Evolutionary conservation across 2,888 invertebrate genomes (phyloP).

Genomic region (Crocallis elinguaria): DNA sequence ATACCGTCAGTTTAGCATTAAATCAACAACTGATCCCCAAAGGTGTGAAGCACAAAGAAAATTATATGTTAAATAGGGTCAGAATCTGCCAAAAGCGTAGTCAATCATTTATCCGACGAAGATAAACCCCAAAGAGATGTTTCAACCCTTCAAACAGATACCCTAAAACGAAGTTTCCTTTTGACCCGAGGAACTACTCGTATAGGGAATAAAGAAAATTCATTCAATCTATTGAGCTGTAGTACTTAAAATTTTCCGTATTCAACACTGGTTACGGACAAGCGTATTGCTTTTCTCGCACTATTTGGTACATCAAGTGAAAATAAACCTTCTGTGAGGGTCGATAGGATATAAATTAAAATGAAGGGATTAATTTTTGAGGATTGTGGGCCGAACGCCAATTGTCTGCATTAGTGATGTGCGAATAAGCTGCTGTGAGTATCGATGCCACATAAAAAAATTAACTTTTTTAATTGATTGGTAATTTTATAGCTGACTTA

Average conservation of each 20-base stretch:
- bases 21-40: conserved; percentile 6
- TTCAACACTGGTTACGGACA: conserved; percentile 26
- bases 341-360: conserved; percentile 18
- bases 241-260: conserved; percentile 32
- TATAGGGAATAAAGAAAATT: conserved; percentile 14
- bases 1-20: not conserved
- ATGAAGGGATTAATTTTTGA: conserved; percentile 19
- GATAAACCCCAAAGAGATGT: conserved; percentile 26
- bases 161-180: conserved; percentile 17
- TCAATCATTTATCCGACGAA: conserved; percentile 27
- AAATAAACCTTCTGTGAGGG: conserved; percentile 21
- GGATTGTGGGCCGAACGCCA: conserved; percentile 29
- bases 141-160: conserved; percentile 22
- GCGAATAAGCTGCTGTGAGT: no score
- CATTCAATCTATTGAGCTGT: conserved; percentile 5
- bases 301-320: conserved; percentile 16
- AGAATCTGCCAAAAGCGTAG: conserved; percentile 19
- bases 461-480: no score
- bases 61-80: conserved; percentile 30
- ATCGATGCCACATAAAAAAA: no score
- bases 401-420: no score
- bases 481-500: no score
- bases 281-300: conserved; percentile 24
- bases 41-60: conserved; percentile 22
- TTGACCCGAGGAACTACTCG: conserved; percentile 4